A percentile compares a stretch with the other conserved stretches of the same genome.
Conservation (phyloP, 2,797 vertebrate species). For the Urosaurus nigricauda region DNA sequence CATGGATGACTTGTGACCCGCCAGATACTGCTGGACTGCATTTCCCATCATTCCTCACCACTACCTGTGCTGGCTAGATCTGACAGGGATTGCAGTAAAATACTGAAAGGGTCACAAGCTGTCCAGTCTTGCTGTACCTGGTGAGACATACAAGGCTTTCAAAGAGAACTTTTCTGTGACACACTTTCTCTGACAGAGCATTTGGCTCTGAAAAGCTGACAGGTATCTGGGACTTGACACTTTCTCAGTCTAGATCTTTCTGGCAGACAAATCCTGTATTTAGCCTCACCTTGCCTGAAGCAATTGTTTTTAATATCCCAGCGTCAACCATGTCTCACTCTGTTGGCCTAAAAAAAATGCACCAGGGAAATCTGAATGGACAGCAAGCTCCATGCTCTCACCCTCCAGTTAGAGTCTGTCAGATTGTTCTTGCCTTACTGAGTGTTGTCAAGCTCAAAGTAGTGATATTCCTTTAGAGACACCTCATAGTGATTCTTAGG, state of each 20-base stretch:
- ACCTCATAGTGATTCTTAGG: neutral
- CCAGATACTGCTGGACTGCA: neutral
- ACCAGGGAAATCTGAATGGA: constrained; percentile 1
- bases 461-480: constrained; percentile 5
- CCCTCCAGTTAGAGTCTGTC: neutral
- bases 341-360: neutral
- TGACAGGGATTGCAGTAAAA: neutral
- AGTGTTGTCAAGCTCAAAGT: neutral
- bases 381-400: neutral
- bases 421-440: constrained; percentile 25
- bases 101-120: neutral
- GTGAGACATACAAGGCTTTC: constrained; percentile 9
- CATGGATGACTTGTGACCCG: too few relatives aligned
- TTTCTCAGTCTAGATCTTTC: neutral
- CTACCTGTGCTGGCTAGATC: neutral
- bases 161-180: neutral
- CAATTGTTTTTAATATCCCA: neutral
- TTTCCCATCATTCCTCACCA: neutral
- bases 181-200: neutral
- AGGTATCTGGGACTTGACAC: neutral
- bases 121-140: neutral
- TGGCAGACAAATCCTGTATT: neutral
- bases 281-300: constrained; percentile 11
- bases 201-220: neutral
- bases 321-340: neutral